phyloP scores from a whole-genome alignment of 2,113 vertebrate species.

The Piaya cayana region DNA sequence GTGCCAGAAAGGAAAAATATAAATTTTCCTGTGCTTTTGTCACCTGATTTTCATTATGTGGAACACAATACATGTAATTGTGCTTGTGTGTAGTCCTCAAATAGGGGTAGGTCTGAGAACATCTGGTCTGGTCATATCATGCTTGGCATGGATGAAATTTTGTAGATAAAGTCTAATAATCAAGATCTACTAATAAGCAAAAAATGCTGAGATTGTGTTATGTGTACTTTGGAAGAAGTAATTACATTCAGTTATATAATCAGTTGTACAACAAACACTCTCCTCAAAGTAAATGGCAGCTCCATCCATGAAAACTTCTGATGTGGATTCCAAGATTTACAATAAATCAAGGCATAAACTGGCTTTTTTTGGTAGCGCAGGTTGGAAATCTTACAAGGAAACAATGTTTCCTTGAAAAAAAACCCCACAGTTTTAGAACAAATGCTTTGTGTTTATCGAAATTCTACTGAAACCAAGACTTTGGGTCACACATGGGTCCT shows the following conservation, averaged over 20 bases:
- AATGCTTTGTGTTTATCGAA: background rate
- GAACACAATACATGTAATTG: background rate
- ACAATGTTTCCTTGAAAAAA: background rate
- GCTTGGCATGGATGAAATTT: background rate
- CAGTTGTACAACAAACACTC: slow-evolving; percentile 28
- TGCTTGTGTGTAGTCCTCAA: background rate
- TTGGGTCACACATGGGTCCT: background rate
- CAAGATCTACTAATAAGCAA: slow-evolving; percentile 5
- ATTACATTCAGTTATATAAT: slow-evolving; percentile 44
- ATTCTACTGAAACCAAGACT: background rate
- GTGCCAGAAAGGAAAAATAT: background rate
- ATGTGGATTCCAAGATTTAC: slow-evolving; percentile 39
- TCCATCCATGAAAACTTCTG: slow-evolving; percentile 18
- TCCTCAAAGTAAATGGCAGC: background rate
- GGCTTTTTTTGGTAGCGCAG: background rate
- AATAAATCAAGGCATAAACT: slow-evolving; percentile 19
- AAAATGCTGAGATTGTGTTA: slow-evolving; percentile 42
- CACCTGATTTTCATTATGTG: background rate
- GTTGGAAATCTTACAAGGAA: slow-evolving; percentile 11
- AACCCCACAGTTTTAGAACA: background rate
- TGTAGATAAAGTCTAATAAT: slow-evolving; percentile 8
- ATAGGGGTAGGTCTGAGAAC: background rate
- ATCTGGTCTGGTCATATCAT: background rate
- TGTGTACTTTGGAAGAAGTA: slow-evolving; percentile 43
- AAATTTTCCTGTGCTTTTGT: background rate